Evolutionary conservation across 2,888 invertebrate species (phyloP).

Genomic region (Coleophora flavipennella): DNA sequence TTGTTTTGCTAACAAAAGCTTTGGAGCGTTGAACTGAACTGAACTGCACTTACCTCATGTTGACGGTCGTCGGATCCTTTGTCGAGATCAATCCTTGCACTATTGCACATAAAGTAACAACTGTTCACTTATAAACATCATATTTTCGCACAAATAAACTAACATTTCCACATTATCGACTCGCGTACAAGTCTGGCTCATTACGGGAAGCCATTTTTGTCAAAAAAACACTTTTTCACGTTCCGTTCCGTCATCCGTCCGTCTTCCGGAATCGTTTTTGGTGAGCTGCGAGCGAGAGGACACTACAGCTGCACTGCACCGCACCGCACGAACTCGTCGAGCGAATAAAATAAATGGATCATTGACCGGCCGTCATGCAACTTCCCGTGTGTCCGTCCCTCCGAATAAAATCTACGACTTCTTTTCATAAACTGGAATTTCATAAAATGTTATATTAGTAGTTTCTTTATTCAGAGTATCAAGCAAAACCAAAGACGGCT

Average conservation of each 20-base stretch:
- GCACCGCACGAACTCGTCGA: slow-evolving; percentile 15
- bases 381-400: slow-evolving; percentile 14
- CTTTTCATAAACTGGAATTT: too few relatives aligned
- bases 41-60: slow-evolving; percentile 68
- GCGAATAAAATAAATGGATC: slow-evolving; percentile 47
- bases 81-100: slow-evolving; percentile 65
- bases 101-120: slow-evolving; percentile 65
- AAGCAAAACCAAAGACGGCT: too few relatives aligned
- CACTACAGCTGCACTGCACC: slow-evolving; percentile 51
- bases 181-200: slow-evolving; percentile 42
- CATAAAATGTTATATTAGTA: too few relatives aligned
- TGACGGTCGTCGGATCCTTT: slow-evolving; percentile 57
- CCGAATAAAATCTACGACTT: too few relatives aligned
- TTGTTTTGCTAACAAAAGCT: slow-evolving; percentile 65
- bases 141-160: slow-evolving; percentile 55
- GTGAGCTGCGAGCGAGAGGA: slow-evolving; percentile 40
- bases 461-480: too few relatives aligned
- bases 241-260: too few relatives aligned
- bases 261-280: slow-evolving; percentile 3
- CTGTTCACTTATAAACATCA: slow-evolving; percentile 67
- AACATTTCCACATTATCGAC: slow-evolving; percentile 54
- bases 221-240: slow-evolving; percentile 49
- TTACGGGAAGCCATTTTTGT: slow-evolving; percentile 65
- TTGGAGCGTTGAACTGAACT: slow-evolving; percentile 59
- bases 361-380: slow-evolving; percentile 29